Base-by-base conservation (phyloP, 92 coral and sea anemone genomes). In the Plumapathes pennacea region DNA sequence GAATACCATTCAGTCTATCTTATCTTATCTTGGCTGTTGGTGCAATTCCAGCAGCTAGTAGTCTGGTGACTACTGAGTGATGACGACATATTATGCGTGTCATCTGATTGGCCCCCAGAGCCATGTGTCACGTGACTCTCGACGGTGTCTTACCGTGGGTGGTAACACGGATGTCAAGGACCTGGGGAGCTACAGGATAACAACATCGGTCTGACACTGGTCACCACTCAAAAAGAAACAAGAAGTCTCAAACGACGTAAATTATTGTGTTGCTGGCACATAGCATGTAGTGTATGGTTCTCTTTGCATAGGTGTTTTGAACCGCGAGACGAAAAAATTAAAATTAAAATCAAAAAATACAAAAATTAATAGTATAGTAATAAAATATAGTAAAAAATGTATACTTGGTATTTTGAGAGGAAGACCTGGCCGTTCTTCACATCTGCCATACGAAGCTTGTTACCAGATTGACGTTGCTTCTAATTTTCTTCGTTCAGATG, bases 1-100 rank as follows among this genome's bases (percentile, higher is more conserved):
- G n/a, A n/a, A n/a, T 36, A 36, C 40, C 40, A 36, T n/a, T 36
- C 40, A 36, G 8, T 7, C 40, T 36, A 8, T 8, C n/a, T 36
- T 36, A n/a, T 7, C 40, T 36, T 7, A n/a, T 36, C 40, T 36
- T 7, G 40, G 9, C 9, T n/a, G n/a, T n/a, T n/a, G n/a, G n/a
- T n/a, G n/a, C n/a, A n/a, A n/a, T n/a, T n/a, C 8, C 9, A 36
- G n/a, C n/a, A 36, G 40, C n/a, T 8, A n/a, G n/a, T n/a, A n/a
- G n/a, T n/a, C n/a, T n/a, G n/a, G 17, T 0, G 11, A 22, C 65
- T 74, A 81, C 83, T 64, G 78, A 14, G 44, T 86, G 97, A 90
- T 90, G 97, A 90, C 84, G 78, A 64, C 68, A 10, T 68, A 67
- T 90, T 85, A 75, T 90, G 97, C 96, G 97, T 87, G 97, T 90